phyloP scores from a whole-genome alignment of 2,888 invertebrate genomes.

The Hypolimnas misippus region DNA sequence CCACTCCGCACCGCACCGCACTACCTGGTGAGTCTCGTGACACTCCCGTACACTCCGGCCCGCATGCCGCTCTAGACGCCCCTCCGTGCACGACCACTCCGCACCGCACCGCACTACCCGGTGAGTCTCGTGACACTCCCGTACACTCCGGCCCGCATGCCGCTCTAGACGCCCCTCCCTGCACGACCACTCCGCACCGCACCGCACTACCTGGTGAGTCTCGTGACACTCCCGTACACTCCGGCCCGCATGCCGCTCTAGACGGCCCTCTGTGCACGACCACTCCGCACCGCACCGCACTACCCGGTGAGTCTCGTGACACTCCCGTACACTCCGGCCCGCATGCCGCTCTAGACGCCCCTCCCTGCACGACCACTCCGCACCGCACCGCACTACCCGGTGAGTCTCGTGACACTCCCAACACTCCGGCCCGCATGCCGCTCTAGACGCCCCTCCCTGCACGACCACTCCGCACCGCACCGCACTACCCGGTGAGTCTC shows the following conservation, averaged over 20 bases:
- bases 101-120: constrained; percentile 25
- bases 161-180: constrained; percentile 43
- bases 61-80: constrained; percentile 51
- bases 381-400: constrained; percentile 24
- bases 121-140: constrained; percentile 30
- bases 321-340: constrained; percentile 49
- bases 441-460: constrained; percentile 42
- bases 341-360: constrained; percentile 50
- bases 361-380: constrained; percentile 31
- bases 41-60: constrained; percentile 47
- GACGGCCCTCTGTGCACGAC: constrained; percentile 38
- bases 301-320: constrained; percentile 35
- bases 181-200: constrained; percentile 32
- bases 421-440: constrained; percentile 55
- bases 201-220: constrained; percentile 38
- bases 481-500: constrained; percentile 36
- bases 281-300: constrained; percentile 26
- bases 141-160: constrained; percentile 54
- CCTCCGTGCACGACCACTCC: constrained; percentile 32
- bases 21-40: constrained; percentile 37
- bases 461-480: constrained; percentile 29
- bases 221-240: constrained; percentile 24
- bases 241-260: constrained; percentile 55
- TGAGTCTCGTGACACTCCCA: constrained; percentile 24
- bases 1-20: constrained; percentile 31